Conservation (phyloP, 2,797 vertebrate genomes). For the Cuculus canorus region DNA sequence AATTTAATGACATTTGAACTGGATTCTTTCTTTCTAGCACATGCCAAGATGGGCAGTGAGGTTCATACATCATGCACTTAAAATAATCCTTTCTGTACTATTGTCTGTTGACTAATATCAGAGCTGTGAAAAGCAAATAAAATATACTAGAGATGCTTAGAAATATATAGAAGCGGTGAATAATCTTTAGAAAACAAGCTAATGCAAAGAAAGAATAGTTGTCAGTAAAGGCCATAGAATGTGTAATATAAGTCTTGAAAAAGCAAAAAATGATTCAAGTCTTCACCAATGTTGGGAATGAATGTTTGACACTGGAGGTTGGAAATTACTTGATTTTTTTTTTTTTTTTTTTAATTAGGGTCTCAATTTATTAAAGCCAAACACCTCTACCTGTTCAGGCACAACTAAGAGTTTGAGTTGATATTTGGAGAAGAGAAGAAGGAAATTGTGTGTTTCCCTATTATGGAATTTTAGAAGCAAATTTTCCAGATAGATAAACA, state of each 20-base stretch:
- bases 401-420: not conserved
- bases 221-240: not conserved
- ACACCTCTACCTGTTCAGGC: not conserved
- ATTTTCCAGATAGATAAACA: not conserved
- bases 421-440: not conserved
- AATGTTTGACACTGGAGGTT: not conserved
- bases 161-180: not conserved
- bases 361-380: not conserved
- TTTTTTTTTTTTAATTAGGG: not conserved
- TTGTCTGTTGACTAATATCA: not conserved
- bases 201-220: not conserved
- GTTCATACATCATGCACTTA: not conserved
- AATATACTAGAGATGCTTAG: not conserved
- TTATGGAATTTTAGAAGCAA: not conserved
- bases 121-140: not conserved
- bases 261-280: not conserved
- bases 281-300: not conserved
- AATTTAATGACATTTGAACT: not conserved
- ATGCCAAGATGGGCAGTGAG: not conserved
- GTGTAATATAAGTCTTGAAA: not conserved
- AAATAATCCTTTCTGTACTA: not conserved
- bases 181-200: not conserved
- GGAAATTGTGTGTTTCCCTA: accelerated
- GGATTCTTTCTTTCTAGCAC: not conserved
- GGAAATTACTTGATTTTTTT: not conserved